Percentiles rank a stretch among this genome's conserved stretches.
Evolutionary conservation across 2,113 vertebrate genomes (phyloP).

Genomic region (Pitta sordida): DNA sequence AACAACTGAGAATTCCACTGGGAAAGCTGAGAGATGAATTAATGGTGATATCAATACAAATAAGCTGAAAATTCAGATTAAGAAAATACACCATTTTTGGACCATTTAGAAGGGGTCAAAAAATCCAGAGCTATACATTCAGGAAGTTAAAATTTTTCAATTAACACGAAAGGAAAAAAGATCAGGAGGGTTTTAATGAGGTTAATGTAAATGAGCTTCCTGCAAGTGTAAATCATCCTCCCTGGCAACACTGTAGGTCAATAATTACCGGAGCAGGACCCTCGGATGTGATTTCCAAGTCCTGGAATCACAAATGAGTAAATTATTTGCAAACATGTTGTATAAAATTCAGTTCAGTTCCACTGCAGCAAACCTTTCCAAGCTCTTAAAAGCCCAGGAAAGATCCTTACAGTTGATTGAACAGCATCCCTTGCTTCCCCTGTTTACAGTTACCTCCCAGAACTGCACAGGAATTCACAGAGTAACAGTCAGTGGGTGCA

Average conservation of each 20-base stretch:
- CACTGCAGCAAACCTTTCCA: not conserved
- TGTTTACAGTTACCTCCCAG: not conserved
- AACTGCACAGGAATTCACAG: not conserved
- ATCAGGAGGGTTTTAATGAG: not conserved
- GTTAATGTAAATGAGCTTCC: not conserved
- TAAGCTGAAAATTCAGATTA: not conserved
- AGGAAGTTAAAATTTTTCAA: not conserved
- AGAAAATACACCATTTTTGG: not conserved
- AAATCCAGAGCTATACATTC: not conserved
- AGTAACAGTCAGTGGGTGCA: not conserved
- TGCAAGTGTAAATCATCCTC: not conserved
- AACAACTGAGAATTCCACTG: not conserved
- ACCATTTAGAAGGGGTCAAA: not conserved
- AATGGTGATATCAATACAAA: not conserved
- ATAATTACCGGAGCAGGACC: not conserved
- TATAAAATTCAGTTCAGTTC: not conserved
- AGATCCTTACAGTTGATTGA: not conserved
- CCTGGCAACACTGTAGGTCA: not conserved
- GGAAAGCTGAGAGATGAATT: not conserved
- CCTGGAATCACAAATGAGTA: not conserved
- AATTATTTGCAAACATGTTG: not conserved
- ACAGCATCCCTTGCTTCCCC: not conserved
- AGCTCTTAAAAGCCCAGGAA: not conserved
- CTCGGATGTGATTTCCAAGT: not conserved
- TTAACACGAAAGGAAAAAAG: not conserved